phyloP scores from a whole-genome alignment of 2,113 vertebrate species.

The Elachura formosa region DNA sequence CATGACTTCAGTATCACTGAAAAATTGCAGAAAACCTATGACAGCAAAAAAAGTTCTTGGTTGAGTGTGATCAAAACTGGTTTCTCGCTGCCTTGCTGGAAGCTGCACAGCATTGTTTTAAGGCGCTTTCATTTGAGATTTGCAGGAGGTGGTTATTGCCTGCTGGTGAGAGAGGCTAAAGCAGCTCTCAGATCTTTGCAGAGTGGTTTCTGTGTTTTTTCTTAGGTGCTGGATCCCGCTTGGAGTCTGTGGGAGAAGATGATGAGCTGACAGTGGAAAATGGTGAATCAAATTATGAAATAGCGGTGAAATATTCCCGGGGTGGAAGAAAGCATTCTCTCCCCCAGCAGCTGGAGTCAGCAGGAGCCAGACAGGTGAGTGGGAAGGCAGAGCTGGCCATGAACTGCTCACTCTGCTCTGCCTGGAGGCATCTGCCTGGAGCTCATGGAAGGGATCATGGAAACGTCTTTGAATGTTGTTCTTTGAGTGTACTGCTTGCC shows the following conservation, averaged over 20 bases:
- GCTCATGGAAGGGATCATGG: neutral
- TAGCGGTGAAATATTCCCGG: conserved; percentile 74
- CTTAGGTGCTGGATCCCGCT: conserved; percentile 80
- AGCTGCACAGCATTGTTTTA: neutral
- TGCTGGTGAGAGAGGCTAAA: neutral
- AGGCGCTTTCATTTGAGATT: neutral
- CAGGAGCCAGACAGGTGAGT: conserved; percentile 82
- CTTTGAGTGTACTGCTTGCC: neutral
- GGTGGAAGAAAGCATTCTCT: conserved; percentile 91
- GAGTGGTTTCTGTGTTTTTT: neutral
- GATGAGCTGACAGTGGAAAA: conserved; percentile 89
- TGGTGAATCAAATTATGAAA: conserved; percentile 70
- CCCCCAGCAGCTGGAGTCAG: conserved; percentile 86
- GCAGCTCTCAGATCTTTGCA: neutral
- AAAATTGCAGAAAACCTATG: neutral
- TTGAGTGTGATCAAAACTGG: neutral
- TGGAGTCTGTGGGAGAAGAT: conserved; percentile 94
- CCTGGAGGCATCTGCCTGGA: neutral
- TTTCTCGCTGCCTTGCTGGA: neutral
- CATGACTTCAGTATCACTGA: neutral
- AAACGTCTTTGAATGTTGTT: neutral
- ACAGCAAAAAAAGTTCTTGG: neutral
- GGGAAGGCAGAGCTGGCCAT: neutral
- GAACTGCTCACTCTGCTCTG: accelerated
- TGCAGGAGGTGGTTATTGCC: neutral